These are phyloP conservation scores for Holothuria glaberrima DNA, from an alignment of 35 echinoderm and acorn worm species.

Conservation along the genomic window DNA sequence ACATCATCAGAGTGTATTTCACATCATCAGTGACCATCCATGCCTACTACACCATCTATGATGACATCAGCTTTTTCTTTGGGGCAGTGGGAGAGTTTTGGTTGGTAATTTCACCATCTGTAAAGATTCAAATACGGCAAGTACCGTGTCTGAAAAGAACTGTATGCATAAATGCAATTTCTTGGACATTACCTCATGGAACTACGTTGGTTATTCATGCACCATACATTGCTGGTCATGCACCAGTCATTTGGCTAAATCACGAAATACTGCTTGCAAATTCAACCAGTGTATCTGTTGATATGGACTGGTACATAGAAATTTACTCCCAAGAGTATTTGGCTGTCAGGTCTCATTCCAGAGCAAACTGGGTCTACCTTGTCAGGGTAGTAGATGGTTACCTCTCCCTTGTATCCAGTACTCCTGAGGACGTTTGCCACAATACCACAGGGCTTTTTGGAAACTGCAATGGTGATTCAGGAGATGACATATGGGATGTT, in stretches of 20 bases:
- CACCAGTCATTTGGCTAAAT: constrained; percentile 81
- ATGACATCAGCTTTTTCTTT: constrained; percentile 76
- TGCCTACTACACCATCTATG: constrained; percentile 75
- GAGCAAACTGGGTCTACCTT: constrained; percentile 19
- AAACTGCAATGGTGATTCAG: constrained; percentile 67
- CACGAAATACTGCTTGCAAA: constrained; percentile 9
- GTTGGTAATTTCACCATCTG: constrained; percentile 41
- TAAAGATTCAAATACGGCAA: constrained; percentile 74
- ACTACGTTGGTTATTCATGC: constrained; percentile 69
- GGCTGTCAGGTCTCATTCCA: constrained; percentile 12
- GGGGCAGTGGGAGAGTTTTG: constrained; percentile 81
- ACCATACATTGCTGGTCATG: constrained; percentile 48
- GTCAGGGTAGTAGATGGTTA: constrained; percentile 64
- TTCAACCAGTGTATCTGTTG: neutral
- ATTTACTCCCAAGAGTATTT: constrained; percentile 8
- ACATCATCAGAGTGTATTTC: constrained; percentile 33
- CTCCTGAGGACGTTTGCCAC: constrained; percentile 45
- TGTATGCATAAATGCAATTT: constrained; percentile 74
- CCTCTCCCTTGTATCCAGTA: constrained; percentile 52
- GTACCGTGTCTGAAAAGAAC: constrained; percentile 73
- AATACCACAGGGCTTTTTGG: constrained; percentile 76
- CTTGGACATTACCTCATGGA: neutral
- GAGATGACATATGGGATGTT: constrained; percentile 57
- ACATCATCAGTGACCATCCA: constrained; percentile 57
- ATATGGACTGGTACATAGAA: constrained; percentile 62